Evolutionary conservation across 92 coral and sea anemone genomes (phyloP), one percentile per base, ranked within the genome.

Genomic region (Palythoa grandiflora): DNA sequence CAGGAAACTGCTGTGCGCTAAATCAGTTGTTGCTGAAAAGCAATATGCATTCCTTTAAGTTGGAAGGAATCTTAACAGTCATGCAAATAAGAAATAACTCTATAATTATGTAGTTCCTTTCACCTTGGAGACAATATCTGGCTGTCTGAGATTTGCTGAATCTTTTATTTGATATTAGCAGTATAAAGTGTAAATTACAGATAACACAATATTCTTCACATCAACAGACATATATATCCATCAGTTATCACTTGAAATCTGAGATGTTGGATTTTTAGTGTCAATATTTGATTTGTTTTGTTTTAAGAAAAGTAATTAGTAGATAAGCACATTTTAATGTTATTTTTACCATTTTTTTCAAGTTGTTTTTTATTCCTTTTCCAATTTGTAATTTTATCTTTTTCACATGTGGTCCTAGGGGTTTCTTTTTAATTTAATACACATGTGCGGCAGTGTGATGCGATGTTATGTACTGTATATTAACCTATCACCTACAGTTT

Each of bases 1-100:
- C 75, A 79, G 73, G 84, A 79, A 79, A 79, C 48, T 36, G 37
- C n/a, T 79, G 38, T 12, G 39, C 5, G 55, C 6, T 79, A 38
- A 35, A 59, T 79, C 53, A 44, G 19, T 14, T 28, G 40, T 16
- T 54, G 61, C 14, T 39, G 35, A 37, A 77, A 77, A 75, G 54
- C 39, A 19, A 38, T 17, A 35, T 53, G 28, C 28, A 6, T 65
- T 38, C 9, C 28, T 14, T 70, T 70, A 19, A 50, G 13, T 19
- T 63, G 36, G 28, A 63, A 17, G 20, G 20, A 63, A 76, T 40
- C 17, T 76, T 53, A 7, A 39, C 54, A 73, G 3, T 51, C 17
- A 15, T 55, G 14, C 61, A 55, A 55, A 55, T 55, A 8, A 55
- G 9, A 15, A 3, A 55, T 44, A 44, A 44, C 5, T 44, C 50